Percentiles rank a stretch among this genome's conserved stretches.
Evolutionary conservation across 2,888 invertebrate species (phyloP).

Genomic region (Linyphia triangularis): DNA sequence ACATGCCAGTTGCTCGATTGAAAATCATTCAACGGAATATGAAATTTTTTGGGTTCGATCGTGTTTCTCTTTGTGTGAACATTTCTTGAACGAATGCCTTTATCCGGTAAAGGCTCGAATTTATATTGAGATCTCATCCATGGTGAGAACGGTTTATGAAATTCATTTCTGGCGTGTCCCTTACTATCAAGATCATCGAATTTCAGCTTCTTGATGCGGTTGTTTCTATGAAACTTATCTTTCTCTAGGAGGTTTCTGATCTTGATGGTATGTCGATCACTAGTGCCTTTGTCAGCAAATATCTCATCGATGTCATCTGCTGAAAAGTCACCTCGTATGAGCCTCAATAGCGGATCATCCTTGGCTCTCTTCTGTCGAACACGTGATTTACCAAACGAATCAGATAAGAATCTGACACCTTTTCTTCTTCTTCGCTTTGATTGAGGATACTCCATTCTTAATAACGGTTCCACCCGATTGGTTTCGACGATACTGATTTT

Average conservation of each 20-base stretch:
- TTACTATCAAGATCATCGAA: neutral
- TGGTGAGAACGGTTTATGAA: neutral
- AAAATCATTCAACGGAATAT: neutral
- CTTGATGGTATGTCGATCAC: neutral
- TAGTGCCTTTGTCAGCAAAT: neutral
- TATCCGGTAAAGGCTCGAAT: neutral
- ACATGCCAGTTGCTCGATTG: neutral
- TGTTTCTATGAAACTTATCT: neutral
- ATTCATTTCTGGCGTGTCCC: too few relatives aligned
- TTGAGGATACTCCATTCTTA: neutral
- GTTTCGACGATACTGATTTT: constrained; percentile 48
- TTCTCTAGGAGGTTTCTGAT: neutral
- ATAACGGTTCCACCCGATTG: constrained; percentile 4
- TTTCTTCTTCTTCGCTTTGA: neutral
- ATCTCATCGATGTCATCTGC: neutral
- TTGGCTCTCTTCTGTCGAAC: neutral
- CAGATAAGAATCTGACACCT: neutral
- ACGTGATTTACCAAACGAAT: neutral
- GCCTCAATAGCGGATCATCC: neutral
- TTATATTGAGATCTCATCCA: neutral
- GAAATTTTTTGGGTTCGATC: neutral
- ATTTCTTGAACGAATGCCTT: neutral
- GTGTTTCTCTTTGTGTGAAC: neutral
- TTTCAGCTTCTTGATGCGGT: neutral
- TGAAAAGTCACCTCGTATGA: neutral